Evolutionary conservation across 2,113 vertebrate genomes (phyloP), one percentile per base, ranked within the genome.

Genomic region (Labeo rohita): DNA sequence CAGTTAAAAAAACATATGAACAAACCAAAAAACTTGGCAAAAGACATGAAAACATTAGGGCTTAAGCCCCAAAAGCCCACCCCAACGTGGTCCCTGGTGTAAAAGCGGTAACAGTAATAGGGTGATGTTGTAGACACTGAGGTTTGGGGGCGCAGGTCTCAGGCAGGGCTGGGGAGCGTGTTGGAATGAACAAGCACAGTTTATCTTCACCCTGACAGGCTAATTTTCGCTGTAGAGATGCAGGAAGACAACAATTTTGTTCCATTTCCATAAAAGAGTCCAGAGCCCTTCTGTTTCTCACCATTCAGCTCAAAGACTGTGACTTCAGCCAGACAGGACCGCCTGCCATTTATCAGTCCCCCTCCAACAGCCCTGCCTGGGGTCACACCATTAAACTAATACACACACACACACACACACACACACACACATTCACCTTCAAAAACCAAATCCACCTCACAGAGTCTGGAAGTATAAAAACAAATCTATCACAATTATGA

Each of bases 201-300:
- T 92, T 95, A 91, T 95, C 93, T 93, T 90, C 89, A 91, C 89
- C 87, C 92, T 95, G 93, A 97, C 52, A 89, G 95, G 92, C 90
- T 95, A 94, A 96, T 96, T 96, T 95, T 95, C 94, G 88, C 93
- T 91, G 90, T 91, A 63, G 92, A 93, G 92, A 92, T 93, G 96
- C 96, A 95, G 96, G 96, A 97, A 97, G 96, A 97, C 96, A 96
- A 97, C 95, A 96, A 97, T 97, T 97, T 96, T 93, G 95, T 92
- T 94, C 93, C 95, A 97, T 97, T 97, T 97, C 95, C 92, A 92
- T 97, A 96, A 97, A 94, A 96, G 93, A 96, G 95, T 96, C 94
- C 96, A 97, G 96, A 96, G 91, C 92, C 86, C 88, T 89, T 91
- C 89, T 87, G 91, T 89, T 92, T 91, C 81, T 85, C 83, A 79